Evolutionary conservation across 2,797 vertebrate species (phyloP).

Genomic region (Danio choprae): DNA sequence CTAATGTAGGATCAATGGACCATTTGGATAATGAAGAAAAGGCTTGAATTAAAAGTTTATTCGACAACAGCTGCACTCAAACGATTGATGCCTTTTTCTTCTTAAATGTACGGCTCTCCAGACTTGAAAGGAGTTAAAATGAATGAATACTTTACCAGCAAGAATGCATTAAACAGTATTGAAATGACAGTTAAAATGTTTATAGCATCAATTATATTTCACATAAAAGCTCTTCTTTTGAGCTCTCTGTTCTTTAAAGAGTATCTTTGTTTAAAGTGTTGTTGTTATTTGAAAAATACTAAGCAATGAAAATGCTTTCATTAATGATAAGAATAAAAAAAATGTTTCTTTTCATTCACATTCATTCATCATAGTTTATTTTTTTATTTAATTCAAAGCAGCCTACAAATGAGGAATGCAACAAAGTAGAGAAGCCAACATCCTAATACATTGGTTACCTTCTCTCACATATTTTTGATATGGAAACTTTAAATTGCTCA

Average conservation of each 20-base stretch:
- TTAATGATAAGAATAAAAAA: background rate
- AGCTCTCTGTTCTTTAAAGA: too few species aligned
- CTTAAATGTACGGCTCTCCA: background rate
- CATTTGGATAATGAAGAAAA: background rate
- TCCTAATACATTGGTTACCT: too few species aligned
- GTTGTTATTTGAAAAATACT: background rate
- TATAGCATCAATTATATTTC: too few species aligned
- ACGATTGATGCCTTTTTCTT: background rate
- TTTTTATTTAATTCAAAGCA: background rate
- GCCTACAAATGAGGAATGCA: background rate
- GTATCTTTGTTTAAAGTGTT: too few species aligned
- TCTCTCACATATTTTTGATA: too few species aligned
- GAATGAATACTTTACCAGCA: too few species aligned
- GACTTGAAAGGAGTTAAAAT: background rate
- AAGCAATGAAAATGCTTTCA: background rate
- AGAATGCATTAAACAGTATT: background rate
- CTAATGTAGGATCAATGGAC: too few species aligned
- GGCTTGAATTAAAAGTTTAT: slow-evolving; percentile 8
- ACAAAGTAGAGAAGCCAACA: background rate
- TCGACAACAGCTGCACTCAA: background rate
- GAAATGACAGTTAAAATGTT: too few species aligned
- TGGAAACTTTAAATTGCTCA: too few species aligned
- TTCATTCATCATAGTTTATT: background rate
- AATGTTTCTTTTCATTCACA: background rate
- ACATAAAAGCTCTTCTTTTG: too few species aligned